Evolutionary conservation across 2,888 invertebrate genomes (phyloP).

Genomic region (Rhagonycha fulva): DNA sequence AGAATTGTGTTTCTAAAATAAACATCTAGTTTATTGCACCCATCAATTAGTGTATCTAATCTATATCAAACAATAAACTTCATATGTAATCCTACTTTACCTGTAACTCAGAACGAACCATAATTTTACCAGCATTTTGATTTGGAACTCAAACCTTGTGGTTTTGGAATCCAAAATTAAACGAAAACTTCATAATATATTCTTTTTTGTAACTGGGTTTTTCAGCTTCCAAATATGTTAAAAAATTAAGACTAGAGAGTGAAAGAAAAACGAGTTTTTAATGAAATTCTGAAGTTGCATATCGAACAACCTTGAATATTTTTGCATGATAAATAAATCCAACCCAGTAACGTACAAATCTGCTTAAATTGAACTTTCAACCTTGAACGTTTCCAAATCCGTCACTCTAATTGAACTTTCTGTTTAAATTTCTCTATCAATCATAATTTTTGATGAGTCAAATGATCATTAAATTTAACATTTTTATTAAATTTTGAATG

Average conservation of each 20-base stretch:
- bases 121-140: neutral
- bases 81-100: neutral
- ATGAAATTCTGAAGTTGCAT: neutral
- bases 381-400: neutral
- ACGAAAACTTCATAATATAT: neutral
- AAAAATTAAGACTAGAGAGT: neutral
- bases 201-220: neutral
- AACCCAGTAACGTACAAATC: neutral
- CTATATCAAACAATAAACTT: neutral
- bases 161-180: too few relatives aligned
- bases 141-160: neutral
- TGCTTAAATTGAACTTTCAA: neutral
- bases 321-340: neutral
- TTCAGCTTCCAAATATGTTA: neutral
- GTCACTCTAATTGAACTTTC: neutral
- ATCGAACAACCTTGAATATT: neutral
- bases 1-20: neutral
- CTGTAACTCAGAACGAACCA: neutral
- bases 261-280: neutral
- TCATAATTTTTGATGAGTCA: neutral
- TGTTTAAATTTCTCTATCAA: neutral
- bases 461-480: neutral
- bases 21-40: neutral
- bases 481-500: neutral
- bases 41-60: neutral